A percentile compares a stretch with the other conserved stretches of the same genome.
Conservation (phyloP, 2,888 invertebrate genomes). For the Siphonodentalium dalli region DNA sequence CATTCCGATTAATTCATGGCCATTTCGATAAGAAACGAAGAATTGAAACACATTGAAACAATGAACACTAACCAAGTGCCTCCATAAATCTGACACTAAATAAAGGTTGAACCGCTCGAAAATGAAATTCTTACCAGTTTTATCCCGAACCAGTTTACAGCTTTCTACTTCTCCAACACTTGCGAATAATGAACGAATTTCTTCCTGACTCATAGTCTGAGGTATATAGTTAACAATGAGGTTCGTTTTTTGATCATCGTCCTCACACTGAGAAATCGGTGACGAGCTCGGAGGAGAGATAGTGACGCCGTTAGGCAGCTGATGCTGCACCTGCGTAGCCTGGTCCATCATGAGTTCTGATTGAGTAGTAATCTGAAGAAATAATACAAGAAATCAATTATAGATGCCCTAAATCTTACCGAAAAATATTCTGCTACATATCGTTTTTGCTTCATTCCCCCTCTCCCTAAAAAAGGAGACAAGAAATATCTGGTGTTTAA, state of each 20-base stretch:
- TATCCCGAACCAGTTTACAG: slow-evolving; percentile 98
- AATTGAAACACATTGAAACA: too few species aligned
- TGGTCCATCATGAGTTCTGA: slow-evolving; percentile 51
- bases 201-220: slow-evolving; percentile 99
- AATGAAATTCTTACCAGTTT: slow-evolving; percentile 92
- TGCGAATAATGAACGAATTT: slow-evolving; percentile 95
- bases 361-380: slow-evolving; percentile 51
- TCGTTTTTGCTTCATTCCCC: too few species aligned
- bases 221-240: slow-evolving; percentile 99
- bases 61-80: too few species aligned
- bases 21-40: too few species aligned
- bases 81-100: too few species aligned
- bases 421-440: too few species aligned
- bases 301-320: slow-evolving; percentile 49
- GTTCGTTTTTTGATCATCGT: slow-evolving; percentile 75
- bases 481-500: too few species aligned
- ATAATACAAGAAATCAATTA: not conserved
- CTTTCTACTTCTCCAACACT: slow-evolving; percentile 99
- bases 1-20: too few species aligned
- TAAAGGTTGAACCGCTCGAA: too few species aligned
- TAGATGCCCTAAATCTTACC: not conserved
- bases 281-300: slow-evolving; percentile 49
- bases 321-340: slow-evolving; percentile 37
- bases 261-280: slow-evolving; percentile 49
- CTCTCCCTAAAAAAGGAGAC: too few species aligned